These are phyloP conservation scores for Mercenaria mercenaria DNA, from an alignment of 1,140 invertebrate genomes.

Conservation along the genomic window DNA sequence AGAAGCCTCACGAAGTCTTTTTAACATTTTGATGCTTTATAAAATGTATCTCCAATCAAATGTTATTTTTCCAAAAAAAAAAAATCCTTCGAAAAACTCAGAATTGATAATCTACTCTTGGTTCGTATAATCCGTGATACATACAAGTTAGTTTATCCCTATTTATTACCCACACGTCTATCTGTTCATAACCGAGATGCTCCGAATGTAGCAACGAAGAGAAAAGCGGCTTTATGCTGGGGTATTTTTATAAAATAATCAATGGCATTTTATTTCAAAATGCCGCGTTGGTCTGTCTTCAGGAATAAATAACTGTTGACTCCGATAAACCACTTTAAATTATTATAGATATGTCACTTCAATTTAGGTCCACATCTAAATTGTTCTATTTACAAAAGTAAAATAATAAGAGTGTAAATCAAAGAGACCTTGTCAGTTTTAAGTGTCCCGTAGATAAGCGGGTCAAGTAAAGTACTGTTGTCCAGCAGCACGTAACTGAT, in stretches of 20 bases:
- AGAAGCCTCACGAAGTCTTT: conserved; percentile 40
- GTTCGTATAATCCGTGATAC: too few species aligned
- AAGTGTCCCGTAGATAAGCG: neutral
- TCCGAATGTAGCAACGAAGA: conserved; percentile 13
- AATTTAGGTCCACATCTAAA: neutral
- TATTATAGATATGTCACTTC: conserved; percentile 1
- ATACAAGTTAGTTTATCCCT: too few species aligned
- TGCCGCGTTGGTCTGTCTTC: neutral
- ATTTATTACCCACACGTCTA: neutral
- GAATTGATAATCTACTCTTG: too few species aligned
- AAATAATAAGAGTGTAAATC: neutral
- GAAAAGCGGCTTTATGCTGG: neutral
- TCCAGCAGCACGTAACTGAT: too few species aligned
- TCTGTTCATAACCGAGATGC: neutral
- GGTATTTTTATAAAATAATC: neutral
- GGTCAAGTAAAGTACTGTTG: neutral
- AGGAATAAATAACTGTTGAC: neutral
- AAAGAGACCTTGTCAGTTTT: neutral
- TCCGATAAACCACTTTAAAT: neutral
- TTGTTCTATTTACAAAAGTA: neutral
- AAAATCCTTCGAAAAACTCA: too few species aligned
- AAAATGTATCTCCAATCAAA: neutral
- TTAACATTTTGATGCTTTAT: conserved; percentile 39
- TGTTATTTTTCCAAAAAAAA: neutral
- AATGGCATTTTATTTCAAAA: neutral